Base-by-base conservation (phyloP, 2,113 vertebrate species). In the Trogon melanurus region DNA sequence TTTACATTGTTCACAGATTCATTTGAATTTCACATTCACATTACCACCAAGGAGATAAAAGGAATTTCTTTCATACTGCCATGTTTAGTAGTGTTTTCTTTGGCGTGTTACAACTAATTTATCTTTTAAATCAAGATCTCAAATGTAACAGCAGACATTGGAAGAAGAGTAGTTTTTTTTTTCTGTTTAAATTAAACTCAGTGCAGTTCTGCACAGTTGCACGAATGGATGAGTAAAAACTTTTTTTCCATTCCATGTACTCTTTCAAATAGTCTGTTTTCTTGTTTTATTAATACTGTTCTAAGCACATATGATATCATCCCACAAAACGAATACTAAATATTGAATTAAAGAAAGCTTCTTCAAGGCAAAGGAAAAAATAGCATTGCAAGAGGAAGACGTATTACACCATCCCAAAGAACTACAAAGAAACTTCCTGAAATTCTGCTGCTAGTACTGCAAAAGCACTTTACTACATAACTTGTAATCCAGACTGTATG, bases 11-110 rank as follows among this genome's bases (percentile, higher is more conserved):
- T 79, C 88, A 79, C 26, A 88, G 26, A 73, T 71, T 76, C 56
- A 88, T 91, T 88, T 94, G 67, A 85, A 90, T 85, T 96, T 85
- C 82, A 85, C 26, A 86, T 85, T 66, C 60, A 45, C 16, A 64
- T 36, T 93, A 78, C 51, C 64, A 71, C 23, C 1, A 0, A 91
- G 60, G 51, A 85, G 51, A 93, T 67, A 48, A 86, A 92, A 90
- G 44, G 70, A 32, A 56, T 71, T 79, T 90, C 44, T 74, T 91
- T 83, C 48, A 44, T 38, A 25, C 17, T 83, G 51, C 30, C 11
- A 5, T 56, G 18, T 62, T 64, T 58, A 53, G 54, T 70, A 58
- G 22, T 66, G 30, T 51, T 88, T 79, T 70, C 66, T 87, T 66
- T 34, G 30, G 54, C 45, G 79, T 83, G 20, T 71, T 51, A 71